A percentile compares a stretch with the other conserved stretches of the same genome.
These are phyloP conservation scores for Rhynchophorus ferrugineus DNA, from an alignment of 1,140 invertebrate species.

Conservation along the genomic window DNA sequence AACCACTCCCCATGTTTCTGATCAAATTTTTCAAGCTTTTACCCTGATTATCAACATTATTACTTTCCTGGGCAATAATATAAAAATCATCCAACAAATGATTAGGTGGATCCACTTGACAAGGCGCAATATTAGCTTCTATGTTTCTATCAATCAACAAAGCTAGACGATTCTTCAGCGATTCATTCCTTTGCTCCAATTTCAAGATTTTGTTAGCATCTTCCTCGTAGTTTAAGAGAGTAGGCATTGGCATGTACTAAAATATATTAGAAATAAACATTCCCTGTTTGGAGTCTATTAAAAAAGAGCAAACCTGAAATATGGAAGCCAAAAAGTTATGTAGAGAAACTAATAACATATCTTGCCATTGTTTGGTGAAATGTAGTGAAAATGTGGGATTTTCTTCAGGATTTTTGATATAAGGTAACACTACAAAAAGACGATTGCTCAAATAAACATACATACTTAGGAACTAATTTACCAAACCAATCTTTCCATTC, in stretches of 20 bases:
- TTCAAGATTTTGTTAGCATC: slow-evolving; percentile 71
- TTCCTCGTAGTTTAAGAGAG: slow-evolving; percentile 76
- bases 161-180: slow-evolving; percentile 51
- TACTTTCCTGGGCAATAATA: slow-evolving; percentile 73
- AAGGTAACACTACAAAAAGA: slow-evolving; percentile 73
- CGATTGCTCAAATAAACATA: neutral
- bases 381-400: slow-evolving; percentile 79
- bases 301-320: slow-evolving; percentile 56
- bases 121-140: slow-evolving; percentile 51
- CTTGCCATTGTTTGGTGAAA: slow-evolving; percentile 92
- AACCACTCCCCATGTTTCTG: slow-evolving; percentile 67
- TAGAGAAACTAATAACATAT: slow-evolving; percentile 85
- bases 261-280: too few relatives aligned
- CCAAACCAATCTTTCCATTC: slow-evolving; percentile 98
- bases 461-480: slow-evolving; percentile 46
- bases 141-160: slow-evolving; percentile 40
- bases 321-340: slow-evolving; percentile 90
- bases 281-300: neutral
- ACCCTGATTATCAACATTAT: slow-evolving; percentile 50
- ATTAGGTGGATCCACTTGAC: slow-evolving; percentile 55
- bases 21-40: slow-evolving; percentile 69
- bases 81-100: slow-evolving; percentile 89
- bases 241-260: slow-evolving; percentile 73
- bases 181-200: slow-evolving; percentile 77
- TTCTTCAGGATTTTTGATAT: slow-evolving; percentile 85